These are phyloP conservation scores for Oxygymnocypris stewartii DNA, from an alignment of 2,113 vertebrate species.

Conservation along the genomic window DNA sequence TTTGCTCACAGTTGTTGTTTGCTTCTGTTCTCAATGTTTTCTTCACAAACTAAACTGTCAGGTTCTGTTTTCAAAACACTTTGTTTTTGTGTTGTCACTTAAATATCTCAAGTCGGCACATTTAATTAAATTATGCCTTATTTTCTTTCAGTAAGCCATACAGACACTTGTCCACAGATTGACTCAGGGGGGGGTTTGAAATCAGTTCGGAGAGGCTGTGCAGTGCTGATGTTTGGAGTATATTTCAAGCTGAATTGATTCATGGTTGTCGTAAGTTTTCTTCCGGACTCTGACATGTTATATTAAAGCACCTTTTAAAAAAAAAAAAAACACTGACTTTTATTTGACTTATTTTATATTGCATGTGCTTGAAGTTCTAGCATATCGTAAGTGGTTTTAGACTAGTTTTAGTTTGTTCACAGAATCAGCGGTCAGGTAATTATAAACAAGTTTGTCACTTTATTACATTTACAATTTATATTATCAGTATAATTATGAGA, in stretches of 20 bases:
- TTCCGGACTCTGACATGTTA: constrained; percentile 61
- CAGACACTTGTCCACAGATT: not conserved
- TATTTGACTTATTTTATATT: not conserved
- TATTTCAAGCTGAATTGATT: constrained; percentile 57
- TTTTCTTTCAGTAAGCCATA: constrained; percentile 39
- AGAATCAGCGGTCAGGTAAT: not conserved
- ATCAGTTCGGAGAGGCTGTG: constrained; percentile 48
- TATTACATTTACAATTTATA: too few species aligned
- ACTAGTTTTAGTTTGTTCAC: not conserved
- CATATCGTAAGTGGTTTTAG: not conserved
- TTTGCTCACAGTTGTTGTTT: constrained; percentile 15
- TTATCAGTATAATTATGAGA: not conserved
- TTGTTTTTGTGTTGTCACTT: constrained; percentile 1
- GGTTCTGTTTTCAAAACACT: constrained; percentile 14
- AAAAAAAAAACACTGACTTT: constrained; percentile 46
- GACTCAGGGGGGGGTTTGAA: constrained; percentile 26
- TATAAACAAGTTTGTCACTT: too few species aligned
- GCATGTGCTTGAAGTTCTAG: not conserved
- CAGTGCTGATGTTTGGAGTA: constrained; percentile 51
- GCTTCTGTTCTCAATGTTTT: constrained; percentile 26
- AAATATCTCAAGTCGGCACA: constrained; percentile 29
- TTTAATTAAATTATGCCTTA: constrained; percentile 29
- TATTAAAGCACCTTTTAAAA: constrained; percentile 78
- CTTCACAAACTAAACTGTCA: not conserved
- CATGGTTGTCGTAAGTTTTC: constrained; percentile 57